Percentiles rank a stretch among this genome's conserved stretches.
Conservation (phyloP, 1,140 invertebrate genomes). For the Drosophila miranda region DNA sequence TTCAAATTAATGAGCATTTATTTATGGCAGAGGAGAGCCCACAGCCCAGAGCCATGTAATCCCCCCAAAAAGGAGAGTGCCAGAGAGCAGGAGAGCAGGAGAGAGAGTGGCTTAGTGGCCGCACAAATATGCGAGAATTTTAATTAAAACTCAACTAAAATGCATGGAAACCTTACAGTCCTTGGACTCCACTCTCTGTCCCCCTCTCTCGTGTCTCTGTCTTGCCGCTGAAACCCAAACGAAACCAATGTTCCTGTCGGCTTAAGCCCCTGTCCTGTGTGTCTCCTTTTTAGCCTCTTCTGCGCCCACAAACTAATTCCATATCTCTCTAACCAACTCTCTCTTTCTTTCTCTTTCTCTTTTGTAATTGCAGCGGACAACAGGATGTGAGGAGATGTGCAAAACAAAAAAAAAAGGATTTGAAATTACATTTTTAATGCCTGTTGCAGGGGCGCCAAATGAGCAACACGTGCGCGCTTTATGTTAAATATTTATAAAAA, state of each 20-base stretch:
- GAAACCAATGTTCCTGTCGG: no score
- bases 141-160: constrained; percentile 55
- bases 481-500: constrained; percentile 68
- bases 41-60: constrained; percentile 1
- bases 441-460: constrained; percentile 24
- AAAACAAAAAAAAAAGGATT: constrained; percentile 63
- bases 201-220: constrained; percentile 1
- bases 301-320: constrained; percentile 22
- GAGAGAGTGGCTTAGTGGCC: constrained; percentile 32
- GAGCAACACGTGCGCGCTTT: constrained; percentile 72
- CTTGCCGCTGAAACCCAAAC: constrained; percentile 6
- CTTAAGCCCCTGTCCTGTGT: no score
- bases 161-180: constrained; percentile 24
- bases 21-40: constrained; percentile 38
- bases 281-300: no score
- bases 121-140: constrained; percentile 42
- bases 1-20: constrained; percentile 64
- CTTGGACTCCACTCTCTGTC: constrained; percentile 2
- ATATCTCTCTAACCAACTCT: neutral
- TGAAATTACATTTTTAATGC: constrained; percentile 60
- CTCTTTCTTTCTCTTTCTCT: neutral
- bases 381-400: constrained; percentile 25
- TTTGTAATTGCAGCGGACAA: constrained; percentile 49
- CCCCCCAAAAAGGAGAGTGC: constrained; percentile 3
- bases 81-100: neutral